Evolutionary conservation across 2,113 vertebrate species (phyloP), one percentile per base, ranked within the genome.

Genomic region (Catagonus wagneri): DNA sequence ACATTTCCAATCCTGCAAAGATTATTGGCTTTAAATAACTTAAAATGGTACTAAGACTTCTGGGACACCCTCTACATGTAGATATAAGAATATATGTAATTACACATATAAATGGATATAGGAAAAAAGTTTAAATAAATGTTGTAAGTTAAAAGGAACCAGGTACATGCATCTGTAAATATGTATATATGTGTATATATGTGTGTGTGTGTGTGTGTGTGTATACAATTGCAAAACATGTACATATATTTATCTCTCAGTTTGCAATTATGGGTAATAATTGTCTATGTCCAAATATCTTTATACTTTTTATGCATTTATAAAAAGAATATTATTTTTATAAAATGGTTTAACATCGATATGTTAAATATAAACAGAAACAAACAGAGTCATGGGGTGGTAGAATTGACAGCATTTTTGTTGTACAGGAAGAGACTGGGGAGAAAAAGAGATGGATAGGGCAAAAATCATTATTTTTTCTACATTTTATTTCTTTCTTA

Each of bases 121-220:
- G 61, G 61, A n/a, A 74, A 89, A 74, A 80, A n/a, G 36, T 72
- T 44, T 69, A 88, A 93, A 22, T 32, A 72, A 75, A 93, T 68
- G n/a, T 29, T 36, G 44, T 25, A 39, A 65, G 20, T 50, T 68
- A 80, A 86, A 83, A 79, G 39, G 22, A 75, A 6, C 25, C 27
- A 60, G 44, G n/a, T 23, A 13, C 63, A 6, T 44, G 54, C 58
- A 60, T 17, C 50, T 16, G 25, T 27, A 20, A 32, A 83, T 61
- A 13, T 23, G 2, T 27, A 20, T 36, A 83, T 61, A 13, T 23
- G 2, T 54, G 14, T 54, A n/a, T 15, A 66, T n/a, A n/a, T n/a
- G 54, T 13, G 11, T 12, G 11, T 54, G 11, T 13, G 11, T 54
- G 54, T 54, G 11, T 54, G 11, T 54, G 54, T 54, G 11, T 54